A percentile compares a stretch with the other conserved stretches of the same genome.
Evolutionary conservation across 2,888 invertebrate species (phyloP).

Genomic region (Tholera decimalis): DNA sequence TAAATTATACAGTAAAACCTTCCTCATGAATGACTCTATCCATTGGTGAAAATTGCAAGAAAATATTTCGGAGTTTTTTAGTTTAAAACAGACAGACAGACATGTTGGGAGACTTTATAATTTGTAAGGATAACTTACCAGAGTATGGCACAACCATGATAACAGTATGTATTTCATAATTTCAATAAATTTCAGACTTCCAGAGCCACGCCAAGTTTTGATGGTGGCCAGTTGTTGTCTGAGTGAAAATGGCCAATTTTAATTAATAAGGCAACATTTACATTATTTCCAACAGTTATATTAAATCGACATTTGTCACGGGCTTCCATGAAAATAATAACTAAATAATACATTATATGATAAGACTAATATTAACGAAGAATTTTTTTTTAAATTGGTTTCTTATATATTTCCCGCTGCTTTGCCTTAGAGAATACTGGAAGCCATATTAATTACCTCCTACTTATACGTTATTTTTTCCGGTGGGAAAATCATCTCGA

Average conservation of each 20-base stretch:
- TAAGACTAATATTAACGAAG: conserved; percentile 10
- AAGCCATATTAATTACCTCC: neutral
- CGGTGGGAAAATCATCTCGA: too few species aligned
- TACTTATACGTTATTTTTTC: too few species aligned
- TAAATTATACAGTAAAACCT: too few species aligned
- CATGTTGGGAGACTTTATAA: too few species aligned
- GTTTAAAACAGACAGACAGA: too few species aligned
- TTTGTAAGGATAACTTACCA: conserved; percentile 22
- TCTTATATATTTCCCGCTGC: neutral
- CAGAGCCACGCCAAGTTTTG: neutral
- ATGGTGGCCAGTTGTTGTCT: neutral
- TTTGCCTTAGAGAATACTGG: neutral
- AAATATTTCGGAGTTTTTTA: too few species aligned
- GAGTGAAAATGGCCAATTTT: neutral
- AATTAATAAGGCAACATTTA: conserved; percentile 14
- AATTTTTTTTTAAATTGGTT: neutral
- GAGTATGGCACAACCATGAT: conserved; percentile 19
- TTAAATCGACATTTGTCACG: conserved; percentile 28
- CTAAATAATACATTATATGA: conserved; percentile 7
- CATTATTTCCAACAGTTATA: neutral
- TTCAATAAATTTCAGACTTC: neutral
- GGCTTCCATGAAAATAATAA: conserved; percentile 35
- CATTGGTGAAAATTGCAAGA: too few species aligned
- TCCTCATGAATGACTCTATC: too few species aligned
- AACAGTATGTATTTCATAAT: conserved; percentile 28